phyloP scores from a whole-genome alignment of 2,888 invertebrate species.

The Corythucha ciliata region DNA sequence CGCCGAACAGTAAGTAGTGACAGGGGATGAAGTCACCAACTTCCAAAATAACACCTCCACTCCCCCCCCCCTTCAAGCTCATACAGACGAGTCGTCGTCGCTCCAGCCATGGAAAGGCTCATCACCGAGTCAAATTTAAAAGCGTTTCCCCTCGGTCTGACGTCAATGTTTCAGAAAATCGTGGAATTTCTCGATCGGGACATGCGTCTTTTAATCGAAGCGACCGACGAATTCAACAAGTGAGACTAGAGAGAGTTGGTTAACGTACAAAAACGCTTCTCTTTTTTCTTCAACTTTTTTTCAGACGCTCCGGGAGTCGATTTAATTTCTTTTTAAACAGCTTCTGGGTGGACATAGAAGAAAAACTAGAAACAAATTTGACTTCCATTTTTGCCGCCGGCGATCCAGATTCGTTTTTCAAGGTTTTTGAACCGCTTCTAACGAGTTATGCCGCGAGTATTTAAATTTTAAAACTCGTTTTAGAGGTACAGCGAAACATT shows the following conservation, averaged over 20 bases:
- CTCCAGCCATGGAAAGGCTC: conserved; percentile 57
- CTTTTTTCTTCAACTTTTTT: conserved; percentile 6
- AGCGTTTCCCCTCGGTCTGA: conserved; percentile 53
- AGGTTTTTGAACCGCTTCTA: conserved; percentile 39
- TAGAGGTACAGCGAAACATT: conserved; percentile 68
- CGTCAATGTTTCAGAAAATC: conserved; percentile 61
- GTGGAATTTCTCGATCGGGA: conserved; percentile 61
- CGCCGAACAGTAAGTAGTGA: conserved; percentile 24
- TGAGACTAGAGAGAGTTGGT: conserved; percentile 38
- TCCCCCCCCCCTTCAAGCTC: conserved; percentile 41
- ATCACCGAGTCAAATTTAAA: conserved; percentile 58
- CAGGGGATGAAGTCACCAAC: not conserved
- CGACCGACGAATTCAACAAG: conserved; percentile 40
- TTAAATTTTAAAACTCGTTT: conserved; percentile 17
- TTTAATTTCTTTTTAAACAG: conserved; percentile 75
- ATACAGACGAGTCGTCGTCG: conserved; percentile 53
- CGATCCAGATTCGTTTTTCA: conserved; percentile 78
- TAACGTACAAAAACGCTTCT: conserved; percentile 2
- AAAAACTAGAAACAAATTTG: conserved; percentile 67
- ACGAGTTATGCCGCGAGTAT: not conserved
- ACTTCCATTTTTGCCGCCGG: conserved; percentile 84
- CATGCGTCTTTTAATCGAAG: conserved; percentile 45
- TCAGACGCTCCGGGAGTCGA: conserved; percentile 43
- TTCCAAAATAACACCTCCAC: not conserved
- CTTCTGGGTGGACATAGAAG: conserved; percentile 78